phyloP scores from a whole-genome alignment of 2,113 vertebrate genomes.

The Mus spicilegus region DNA sequence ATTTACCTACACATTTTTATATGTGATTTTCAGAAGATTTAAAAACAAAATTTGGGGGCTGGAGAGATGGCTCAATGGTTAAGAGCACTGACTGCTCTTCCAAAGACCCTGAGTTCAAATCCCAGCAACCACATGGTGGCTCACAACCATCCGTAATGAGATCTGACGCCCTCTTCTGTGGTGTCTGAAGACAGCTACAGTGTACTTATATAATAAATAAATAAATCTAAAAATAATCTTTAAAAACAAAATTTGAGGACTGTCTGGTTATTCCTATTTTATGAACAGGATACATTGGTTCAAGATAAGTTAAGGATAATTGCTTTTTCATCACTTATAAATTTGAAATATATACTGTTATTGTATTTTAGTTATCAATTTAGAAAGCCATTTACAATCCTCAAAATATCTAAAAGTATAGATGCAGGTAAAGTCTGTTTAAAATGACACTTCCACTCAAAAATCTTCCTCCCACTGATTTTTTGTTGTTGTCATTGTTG shows the following conservation, averaged over 20 bases:
- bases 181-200: too few species aligned
- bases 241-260: neutral
- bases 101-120: too few species aligned
- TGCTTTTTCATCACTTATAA: neutral
- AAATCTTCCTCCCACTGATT: neutral
- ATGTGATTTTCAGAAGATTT: slow-evolving; percentile 13
- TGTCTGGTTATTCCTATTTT: neutral
- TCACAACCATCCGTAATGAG: too few species aligned
- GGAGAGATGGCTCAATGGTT: too few species aligned
- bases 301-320: neutral
- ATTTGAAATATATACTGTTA: slow-evolving; percentile 3
- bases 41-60: neutral
- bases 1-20: neutral
- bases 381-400: neutral
- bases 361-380: neutral
- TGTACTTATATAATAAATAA: too few species aligned
- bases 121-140: too few species aligned
- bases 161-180: too few species aligned
- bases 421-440: neutral
- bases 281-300: neutral
- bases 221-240: too few species aligned
- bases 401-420: neutral
- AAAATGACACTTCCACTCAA: neutral
- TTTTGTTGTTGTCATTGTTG: neutral
- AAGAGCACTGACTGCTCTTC: too few species aligned